Evolutionary conservation across 2,888 invertebrate species (phyloP).

Genomic region (Cheilosia soror): DNA sequence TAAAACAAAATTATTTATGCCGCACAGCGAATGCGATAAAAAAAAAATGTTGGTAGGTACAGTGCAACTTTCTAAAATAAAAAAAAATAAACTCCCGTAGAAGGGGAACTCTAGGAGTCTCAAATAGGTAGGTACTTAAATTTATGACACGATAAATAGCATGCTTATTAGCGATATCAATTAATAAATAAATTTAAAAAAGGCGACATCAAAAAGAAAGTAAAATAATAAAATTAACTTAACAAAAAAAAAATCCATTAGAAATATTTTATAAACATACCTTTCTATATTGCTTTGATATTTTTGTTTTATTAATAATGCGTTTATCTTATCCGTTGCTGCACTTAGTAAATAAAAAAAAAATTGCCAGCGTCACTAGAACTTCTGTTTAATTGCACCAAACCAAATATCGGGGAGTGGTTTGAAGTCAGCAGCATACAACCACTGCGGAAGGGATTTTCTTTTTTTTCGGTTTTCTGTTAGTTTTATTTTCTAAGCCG

Average conservation of each 20-base stretch:
- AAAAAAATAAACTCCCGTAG: background rate
- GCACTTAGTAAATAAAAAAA: slow-evolving; percentile 37
- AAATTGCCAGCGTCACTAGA: slow-evolving; percentile 60
- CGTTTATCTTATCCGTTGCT: slow-evolving; percentile 4
- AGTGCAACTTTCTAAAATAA: slow-evolving; percentile 47
- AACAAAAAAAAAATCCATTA: background rate
- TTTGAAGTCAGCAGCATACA: slow-evolving; percentile 36
- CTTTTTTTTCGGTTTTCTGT: slow-evolving; percentile 3
- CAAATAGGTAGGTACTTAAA: background rate
- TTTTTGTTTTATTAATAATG: background rate
- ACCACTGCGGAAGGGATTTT: slow-evolving; percentile 39
- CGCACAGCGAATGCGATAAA: slow-evolving; percentile 7
- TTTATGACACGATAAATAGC: slow-evolving; percentile 15
- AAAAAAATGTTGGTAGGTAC: slow-evolving; percentile 1
- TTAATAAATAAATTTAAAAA: slow-evolving; percentile 15
- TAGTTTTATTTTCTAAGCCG: background rate
- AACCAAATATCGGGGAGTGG: slow-evolving; percentile 40
- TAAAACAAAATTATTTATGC: slow-evolving; percentile 35
- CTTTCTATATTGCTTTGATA: slow-evolving; percentile 42
- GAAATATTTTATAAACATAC: slow-evolving; percentile 36
- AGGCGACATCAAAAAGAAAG: slow-evolving; percentile 72
- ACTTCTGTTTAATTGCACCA: slow-evolving; percentile 29
- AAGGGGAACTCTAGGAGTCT: background rate
- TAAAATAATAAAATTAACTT: slow-evolving; percentile 23
- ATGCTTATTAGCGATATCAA: slow-evolving; percentile 16